Evolutionary conservation across 2,113 vertebrate genomes (phyloP), one percentile per base, ranked within the genome.

Genomic region (Thunnus maccoyii): DNA sequence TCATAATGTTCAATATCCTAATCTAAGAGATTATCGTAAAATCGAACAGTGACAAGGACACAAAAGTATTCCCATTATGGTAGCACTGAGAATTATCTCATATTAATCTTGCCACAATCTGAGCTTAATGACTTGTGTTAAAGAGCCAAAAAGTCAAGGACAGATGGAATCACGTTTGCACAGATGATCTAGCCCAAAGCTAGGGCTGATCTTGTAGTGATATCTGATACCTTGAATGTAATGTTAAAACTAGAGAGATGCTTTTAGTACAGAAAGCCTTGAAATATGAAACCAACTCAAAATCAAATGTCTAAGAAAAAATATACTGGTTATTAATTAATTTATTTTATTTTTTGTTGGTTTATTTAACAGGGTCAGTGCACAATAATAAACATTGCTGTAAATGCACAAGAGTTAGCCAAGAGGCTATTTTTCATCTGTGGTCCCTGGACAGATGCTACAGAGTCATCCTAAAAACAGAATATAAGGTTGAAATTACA

Each of bases 21-120:
- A 92, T 93, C 90, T 93, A 90, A 84, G 86, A 93, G 87, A 93
- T 93, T 93, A 93, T 93, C 82, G 72, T 89, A 86, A 92, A 92
- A 91, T 90, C 73, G 69, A 89, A 91, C 82, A 58, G 64, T 91
- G 88, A 89, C 87, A 93, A 93, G 88, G 93, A 91, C 87, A 87
- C 78, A 65, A 85, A 88, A 83, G 81, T 85, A 86, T 91, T 89
- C 83, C 85, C 85, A 89, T 94, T 91, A 90, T 81, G 84, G 86
- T 54, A 44, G 75, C 63, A 18, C 71, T 80, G 78, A 85, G 87
- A 86, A 91, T 91, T 89, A 89, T 94, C 89, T 89, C 82, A 87
- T 92, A 89, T 88, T 88, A 90, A 93, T 94, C 93, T 92, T 72
- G 72, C 41, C 4, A 30, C 82, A 83, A 86, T 90, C 86, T 84